A percentile compares a stretch with the other conserved stretches of the same genome.
phyloP scores from a whole-genome alignment of 2,113 vertebrate species.

The Aptenodytes forsteri region DNA sequence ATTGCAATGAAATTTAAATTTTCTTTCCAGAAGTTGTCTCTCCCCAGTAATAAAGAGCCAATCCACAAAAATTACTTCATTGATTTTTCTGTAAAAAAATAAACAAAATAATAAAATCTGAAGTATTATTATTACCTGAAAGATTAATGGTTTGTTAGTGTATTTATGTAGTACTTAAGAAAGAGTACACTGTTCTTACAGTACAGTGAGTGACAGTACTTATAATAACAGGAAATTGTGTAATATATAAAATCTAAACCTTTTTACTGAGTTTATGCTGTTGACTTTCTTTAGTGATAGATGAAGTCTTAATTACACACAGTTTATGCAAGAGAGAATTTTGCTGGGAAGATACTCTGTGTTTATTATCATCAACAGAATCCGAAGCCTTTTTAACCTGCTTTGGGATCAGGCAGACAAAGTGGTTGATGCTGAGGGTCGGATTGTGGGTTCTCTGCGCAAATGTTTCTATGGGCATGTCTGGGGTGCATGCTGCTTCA shows the following conservation, averaged over 20 bases:
- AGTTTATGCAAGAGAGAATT: not conserved
- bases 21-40: not conserved
- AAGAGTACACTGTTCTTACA: not conserved
- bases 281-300: not conserved
- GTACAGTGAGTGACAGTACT: not conserved
- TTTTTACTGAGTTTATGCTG: not conserved
- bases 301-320: not conserved
- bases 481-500: fast-evolving
- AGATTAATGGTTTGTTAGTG: not conserved
- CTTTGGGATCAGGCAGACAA: not conserved
- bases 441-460: not conserved
- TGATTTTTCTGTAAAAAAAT: not conserved
- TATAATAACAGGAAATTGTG: not conserved
- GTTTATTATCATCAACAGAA: not conserved
- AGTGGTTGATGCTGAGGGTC: not conserved
- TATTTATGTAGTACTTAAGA: not conserved
- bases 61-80: not conserved
- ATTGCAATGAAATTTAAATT: not conserved
- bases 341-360: not conserved
- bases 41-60: not conserved
- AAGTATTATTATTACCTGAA: not conserved
- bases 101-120: not conserved
- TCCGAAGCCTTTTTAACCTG: not conserved
- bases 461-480: not conserved
- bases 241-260: not conserved